These are phyloP conservation scores for Litoditis marina DNA, from an alignment of 2,888 invertebrate species.

Conservation along the genomic window DNA sequence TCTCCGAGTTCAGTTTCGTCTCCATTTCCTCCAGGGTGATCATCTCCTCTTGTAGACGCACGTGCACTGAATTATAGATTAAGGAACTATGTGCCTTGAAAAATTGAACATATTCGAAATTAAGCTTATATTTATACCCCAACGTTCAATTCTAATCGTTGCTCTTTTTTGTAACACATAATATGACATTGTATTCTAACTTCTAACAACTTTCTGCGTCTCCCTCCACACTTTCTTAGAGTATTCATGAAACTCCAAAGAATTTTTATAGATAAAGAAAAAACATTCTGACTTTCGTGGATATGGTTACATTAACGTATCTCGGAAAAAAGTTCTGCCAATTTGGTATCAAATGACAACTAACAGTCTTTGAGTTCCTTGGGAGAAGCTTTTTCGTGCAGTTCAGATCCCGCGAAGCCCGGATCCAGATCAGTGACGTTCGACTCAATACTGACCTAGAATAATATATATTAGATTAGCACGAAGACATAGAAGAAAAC, in stretches of 20 bases:
- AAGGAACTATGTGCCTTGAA: too few relatives aligned
- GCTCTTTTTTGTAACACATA: not conserved
- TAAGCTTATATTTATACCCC: not conserved
- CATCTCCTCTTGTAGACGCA: slow-evolving; percentile 56
- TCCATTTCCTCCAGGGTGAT: slow-evolving; percentile 48
- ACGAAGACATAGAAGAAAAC: not conserved
- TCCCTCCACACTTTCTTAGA: too few relatives aligned
- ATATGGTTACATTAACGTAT: too few relatives aligned
- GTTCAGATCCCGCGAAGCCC: slow-evolving; percentile 12
- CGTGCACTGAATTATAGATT: slow-evolving; percentile 42
- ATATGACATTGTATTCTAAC: too few relatives aligned
- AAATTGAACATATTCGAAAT: not conserved
- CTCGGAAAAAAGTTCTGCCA: not conserved
- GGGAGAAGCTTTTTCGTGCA: slow-evolving; percentile 24
- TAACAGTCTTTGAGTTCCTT: slow-evolving; percentile 44
- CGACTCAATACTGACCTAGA: slow-evolving; percentile 15
- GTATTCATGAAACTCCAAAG: too few relatives aligned
- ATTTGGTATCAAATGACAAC: not conserved
- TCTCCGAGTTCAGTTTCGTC: slow-evolving; percentile 18
- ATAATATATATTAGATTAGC: not conserved
- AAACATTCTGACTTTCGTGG: too few relatives aligned
- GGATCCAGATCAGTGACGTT: slow-evolving; percentile 41
- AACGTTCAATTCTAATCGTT: not conserved
- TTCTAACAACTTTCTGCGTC: too few relatives aligned
- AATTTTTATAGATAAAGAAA: too few relatives aligned